phyloP scores from a whole-genome alignment of 2,797 vertebrate genomes.

The Mus spretus region DNA sequence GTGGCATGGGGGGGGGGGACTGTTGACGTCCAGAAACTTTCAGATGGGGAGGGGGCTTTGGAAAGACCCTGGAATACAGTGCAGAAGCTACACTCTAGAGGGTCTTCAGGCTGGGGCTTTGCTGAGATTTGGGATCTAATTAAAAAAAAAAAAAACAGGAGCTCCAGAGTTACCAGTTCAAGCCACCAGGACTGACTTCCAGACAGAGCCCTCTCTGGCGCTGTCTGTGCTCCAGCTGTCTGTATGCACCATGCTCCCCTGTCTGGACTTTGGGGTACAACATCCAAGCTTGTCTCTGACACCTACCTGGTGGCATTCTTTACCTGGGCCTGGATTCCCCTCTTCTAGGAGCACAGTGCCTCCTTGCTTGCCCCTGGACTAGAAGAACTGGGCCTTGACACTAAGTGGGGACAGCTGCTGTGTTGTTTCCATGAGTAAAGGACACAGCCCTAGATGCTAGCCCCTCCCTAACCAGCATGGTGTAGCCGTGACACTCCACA shows the following conservation, averaged over 20 bases:
- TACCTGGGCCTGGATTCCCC: background rate
- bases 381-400: background rate
- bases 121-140: background rate
- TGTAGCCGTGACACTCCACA: background rate
- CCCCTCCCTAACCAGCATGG: background rate
- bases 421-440: background rate
- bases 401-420: background rate
- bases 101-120: background rate
- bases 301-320: background rate
- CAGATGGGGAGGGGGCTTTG: fast-evolving
- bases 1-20: too few species aligned
- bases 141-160: background rate
- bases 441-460: background rate
- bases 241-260: too few species aligned
- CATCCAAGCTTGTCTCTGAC: background rate
- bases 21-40: background rate
- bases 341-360: background rate
- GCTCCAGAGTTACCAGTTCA: background rate
- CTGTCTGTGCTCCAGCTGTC: background rate
- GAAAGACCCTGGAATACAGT: background rate
- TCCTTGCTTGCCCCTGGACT: background rate
- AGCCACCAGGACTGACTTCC: background rate
- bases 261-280: background rate
- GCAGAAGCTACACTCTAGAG: fast-evolving
- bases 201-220: background rate